phyloP scores from a whole-genome alignment of 2,113 vertebrate genomes.

The Ptyas mucosa region DNA sequence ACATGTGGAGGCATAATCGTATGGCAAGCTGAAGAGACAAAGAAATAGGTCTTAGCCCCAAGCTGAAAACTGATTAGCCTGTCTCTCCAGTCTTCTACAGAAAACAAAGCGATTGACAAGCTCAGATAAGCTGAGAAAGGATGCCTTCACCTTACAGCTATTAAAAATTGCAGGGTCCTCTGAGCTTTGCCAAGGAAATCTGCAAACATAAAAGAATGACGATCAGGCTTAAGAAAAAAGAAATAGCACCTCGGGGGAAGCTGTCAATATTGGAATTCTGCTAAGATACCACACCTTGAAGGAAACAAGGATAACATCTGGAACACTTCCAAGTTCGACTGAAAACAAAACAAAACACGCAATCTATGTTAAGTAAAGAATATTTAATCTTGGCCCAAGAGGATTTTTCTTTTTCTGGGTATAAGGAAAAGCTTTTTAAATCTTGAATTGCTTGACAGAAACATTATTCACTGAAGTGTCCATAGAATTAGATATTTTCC shows the following conservation, averaged over 20 bases:
- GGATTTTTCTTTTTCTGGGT: constrained; percentile 3
- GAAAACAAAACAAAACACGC: background rate
- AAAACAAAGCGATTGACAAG: constrained; percentile 2
- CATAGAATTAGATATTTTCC: background rate
- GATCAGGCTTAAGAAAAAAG: background rate
- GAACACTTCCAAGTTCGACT: background rate
- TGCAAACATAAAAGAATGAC: background rate
- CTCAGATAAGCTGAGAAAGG: constrained; percentile 15
- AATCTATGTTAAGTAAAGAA: background rate
- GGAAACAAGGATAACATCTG: constrained; percentile 13
- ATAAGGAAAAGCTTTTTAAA: background rate
- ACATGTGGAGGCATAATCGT: background rate
- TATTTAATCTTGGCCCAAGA: background rate
- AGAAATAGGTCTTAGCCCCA: constrained; percentile 16
- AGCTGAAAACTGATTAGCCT: constrained; percentile 25
- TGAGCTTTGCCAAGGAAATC: constrained; percentile 36
- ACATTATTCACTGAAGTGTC: background rate
- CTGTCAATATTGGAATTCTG: constrained; percentile 31
- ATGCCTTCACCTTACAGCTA: constrained; percentile 3
- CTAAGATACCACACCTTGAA: constrained; percentile 9
- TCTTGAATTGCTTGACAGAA: background rate
- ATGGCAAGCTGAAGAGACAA: background rate
- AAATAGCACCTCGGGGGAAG: constrained; percentile 13
- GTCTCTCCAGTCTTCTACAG: background rate
- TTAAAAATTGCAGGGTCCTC: constrained; percentile 31